Evolutionary conservation across 2,888 invertebrate genomes (phyloP).

Genomic region (Tinea semifulvella): DNA sequence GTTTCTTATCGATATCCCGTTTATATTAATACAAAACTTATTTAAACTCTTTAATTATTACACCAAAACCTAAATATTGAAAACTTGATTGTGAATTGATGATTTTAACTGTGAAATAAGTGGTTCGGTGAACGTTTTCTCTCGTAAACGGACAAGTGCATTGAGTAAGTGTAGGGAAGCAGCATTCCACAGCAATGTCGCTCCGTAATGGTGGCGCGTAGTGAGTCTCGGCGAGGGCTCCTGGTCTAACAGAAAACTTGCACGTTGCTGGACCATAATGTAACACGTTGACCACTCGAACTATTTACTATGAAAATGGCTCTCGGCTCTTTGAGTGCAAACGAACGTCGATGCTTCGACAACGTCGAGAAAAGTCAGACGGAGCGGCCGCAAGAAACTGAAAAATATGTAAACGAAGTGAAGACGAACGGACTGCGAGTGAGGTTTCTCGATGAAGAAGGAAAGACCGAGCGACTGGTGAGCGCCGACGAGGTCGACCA

Average conservation of each 20-base stretch:
- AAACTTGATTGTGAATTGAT: too few species aligned
- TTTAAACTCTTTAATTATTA: not conserved
- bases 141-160: conserved; percentile 42
- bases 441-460: conserved; percentile 58
- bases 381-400: conserved; percentile 42
- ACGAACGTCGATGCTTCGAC: conserved; percentile 51
- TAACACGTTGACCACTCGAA: conserved; percentile 28
- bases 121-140: conserved; percentile 32
- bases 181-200: conserved; percentile 64
- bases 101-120: too few species aligned
- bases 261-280: conserved; percentile 29
- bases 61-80: too few species aligned
- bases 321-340: conserved; percentile 54
- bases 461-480: conserved; percentile 56
- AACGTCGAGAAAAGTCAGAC: conserved; percentile 45
- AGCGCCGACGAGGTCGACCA: conserved; percentile 57
- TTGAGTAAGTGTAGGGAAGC: conserved; percentile 46
- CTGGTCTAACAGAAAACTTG: not conserved
- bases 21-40: not conserved
- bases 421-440: conserved; percentile 50
- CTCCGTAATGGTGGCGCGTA: conserved; percentile 53
- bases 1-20: not conserved
- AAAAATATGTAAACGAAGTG: conserved; percentile 37
- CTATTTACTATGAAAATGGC: conserved; percentile 43
- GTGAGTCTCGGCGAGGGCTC: conserved; percentile 26